These are phyloP conservation scores for Tinamus major DNA, from an alignment of 2,797 vertebrate species.

Conservation along the genomic window DNA sequence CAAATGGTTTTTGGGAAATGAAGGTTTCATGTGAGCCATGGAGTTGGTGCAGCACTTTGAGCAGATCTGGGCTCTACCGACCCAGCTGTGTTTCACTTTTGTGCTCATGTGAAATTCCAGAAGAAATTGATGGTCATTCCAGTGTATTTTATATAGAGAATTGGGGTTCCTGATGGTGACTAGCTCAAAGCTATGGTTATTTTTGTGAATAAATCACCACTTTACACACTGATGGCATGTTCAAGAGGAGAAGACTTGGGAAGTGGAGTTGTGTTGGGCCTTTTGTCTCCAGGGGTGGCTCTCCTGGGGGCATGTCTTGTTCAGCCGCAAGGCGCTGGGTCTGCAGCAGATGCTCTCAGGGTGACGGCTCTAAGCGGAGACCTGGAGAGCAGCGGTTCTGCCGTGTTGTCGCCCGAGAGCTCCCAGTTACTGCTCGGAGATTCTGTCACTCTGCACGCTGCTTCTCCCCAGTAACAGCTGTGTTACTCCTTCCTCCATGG, in stretches of 20 bases:
- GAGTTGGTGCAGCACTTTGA: background rate
- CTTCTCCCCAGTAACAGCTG: background rate
- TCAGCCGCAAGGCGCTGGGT: background rate
- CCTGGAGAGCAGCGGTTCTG: background rate
- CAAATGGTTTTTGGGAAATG: background rate
- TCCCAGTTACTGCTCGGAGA: background rate
- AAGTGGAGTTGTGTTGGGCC: background rate
- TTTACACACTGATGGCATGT: background rate
- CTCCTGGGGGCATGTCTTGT: background rate
- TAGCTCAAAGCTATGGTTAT: background rate
- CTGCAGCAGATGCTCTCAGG: background rate
- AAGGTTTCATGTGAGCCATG: rapidly evolving
- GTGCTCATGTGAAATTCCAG: background rate
- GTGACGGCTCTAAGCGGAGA: background rate
- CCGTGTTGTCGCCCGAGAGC: rapidly evolving
- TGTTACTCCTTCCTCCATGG: background rate
- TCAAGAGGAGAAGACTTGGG: background rate
- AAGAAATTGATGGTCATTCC: background rate
- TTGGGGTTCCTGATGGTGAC: background rate
- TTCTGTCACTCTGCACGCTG: background rate
- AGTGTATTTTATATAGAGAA: background rate
- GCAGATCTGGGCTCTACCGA: background rate
- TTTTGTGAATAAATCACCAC: background rate
- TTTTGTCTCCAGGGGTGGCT: background rate
- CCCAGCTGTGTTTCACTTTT: rapidly evolving